Evolutionary conservation across 2,113 vertebrate species (phyloP).

Genomic region (Mohoua ochrocephala): DNA sequence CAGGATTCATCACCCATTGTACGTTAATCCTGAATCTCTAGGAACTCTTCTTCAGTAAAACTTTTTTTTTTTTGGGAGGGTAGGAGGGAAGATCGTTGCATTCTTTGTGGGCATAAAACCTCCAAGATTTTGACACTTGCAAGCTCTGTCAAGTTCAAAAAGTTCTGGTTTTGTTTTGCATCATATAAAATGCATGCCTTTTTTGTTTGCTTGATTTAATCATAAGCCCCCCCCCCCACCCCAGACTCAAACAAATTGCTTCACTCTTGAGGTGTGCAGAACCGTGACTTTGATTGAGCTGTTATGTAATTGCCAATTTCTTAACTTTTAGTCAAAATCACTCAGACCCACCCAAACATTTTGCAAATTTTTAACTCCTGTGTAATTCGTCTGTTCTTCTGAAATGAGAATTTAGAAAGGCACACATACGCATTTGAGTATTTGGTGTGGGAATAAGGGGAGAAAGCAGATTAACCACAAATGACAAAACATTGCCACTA

Average conservation of each 20-base stretch:
- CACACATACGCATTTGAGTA: fast-evolving
- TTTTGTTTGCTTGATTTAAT: not conserved
- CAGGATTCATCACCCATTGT: not conserved
- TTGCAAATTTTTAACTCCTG: not conserved
- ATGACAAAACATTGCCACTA: constrained; percentile 7
- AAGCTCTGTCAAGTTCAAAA: not conserved
- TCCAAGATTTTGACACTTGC: not conserved
- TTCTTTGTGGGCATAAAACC: not conserved
- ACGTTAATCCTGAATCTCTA: not conserved
- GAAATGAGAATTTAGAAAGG: not conserved
- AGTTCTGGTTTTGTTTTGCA: not conserved
- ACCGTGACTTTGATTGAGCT: not conserved
- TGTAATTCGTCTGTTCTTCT: not conserved
- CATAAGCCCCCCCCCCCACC: fast-evolving
- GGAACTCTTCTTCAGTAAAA: not conserved
- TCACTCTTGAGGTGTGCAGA: not conserved
- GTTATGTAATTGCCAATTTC: not conserved
- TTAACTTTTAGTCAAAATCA: not conserved
- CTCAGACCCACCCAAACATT: not conserved
- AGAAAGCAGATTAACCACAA: constrained; percentile 13
- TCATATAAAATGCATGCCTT: not conserved
- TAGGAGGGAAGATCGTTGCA: not conserved
- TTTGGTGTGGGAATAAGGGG: not conserved
- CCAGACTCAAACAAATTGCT: not conserved
- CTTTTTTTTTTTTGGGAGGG: not conserved